Base-by-base conservation (phyloP, 2,797 vertebrate species). In the Meriones psammophilus region DNA sequence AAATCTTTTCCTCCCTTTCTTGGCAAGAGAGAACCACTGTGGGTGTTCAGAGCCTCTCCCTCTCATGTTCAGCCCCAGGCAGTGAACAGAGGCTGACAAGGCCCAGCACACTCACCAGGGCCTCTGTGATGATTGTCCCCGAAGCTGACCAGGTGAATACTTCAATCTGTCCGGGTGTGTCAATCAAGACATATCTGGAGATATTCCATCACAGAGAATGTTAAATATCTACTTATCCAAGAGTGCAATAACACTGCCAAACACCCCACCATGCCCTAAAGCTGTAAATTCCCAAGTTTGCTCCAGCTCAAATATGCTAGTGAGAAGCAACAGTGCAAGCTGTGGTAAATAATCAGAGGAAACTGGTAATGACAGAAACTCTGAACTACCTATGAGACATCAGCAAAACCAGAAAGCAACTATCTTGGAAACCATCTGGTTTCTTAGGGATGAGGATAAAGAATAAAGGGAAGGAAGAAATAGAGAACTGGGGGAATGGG, bases 111-210 rank as follows among this genome's bases (percentile, higher is more conserved):
- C 99, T 95, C 74, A 99, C 99, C 98, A 99, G 98, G 28, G 99
- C 99, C 97, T 99, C 99, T 0, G 99, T 99, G 98, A 99, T 99
- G 98, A 99, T 99, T 98, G 99, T 99, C 88, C 99, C 99, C 2
- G 99, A 99, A 2, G 99, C 99, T 20, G 99, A 99, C 99, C 99
- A 99, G 8, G 99, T 99, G 97, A 99, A 99, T 0, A 99, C 99
- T 77, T 99, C 99, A 14, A 99, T 99, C 98, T 99, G 99, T 94
- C 99, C 99, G 0, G 99, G 99, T 24, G 99, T 99, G 98, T 99
- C 99, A 73, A 99, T 99, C 97, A 99, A 97, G 93, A 99, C 99
- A 79, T 99, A 99, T 96, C 99, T 99, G 97, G 60, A 91, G 79
- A n/a, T 30, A 85, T 46, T 9, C n/a, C 28, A 58, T 79, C 74